These are phyloP conservation scores for Lepidotrigona ventralis DNA, from an alignment of 1,140 invertebrate genomes.

Conservation along the genomic window DNA sequence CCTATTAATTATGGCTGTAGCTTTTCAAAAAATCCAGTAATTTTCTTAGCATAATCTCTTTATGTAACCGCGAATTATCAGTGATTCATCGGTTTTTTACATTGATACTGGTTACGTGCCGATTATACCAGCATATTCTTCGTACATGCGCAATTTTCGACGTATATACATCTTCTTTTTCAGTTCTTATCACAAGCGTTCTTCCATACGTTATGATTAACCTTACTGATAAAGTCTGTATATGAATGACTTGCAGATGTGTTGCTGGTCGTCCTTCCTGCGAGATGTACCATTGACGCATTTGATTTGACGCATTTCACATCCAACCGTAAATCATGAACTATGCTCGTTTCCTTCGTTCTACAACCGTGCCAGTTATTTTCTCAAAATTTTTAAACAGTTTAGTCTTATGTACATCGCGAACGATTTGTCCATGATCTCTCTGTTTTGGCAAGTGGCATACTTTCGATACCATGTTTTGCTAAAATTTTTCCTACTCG, in stretches of 20 bases:
- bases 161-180: background rate
- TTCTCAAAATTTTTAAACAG: background rate
- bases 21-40: background rate
- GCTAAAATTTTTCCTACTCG: constrained; percentile 41
- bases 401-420: background rate
- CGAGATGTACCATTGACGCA: constrained; percentile 2
- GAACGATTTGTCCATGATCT: constrained; percentile 13
- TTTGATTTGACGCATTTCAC: background rate
- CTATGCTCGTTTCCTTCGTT: background rate
- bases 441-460: constrained; percentile 3
- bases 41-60: background rate
- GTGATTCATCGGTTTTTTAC: constrained; percentile 4
- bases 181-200: constrained; percentile 9
- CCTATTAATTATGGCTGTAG: background rate
- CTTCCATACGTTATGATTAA: constrained; percentile 4
- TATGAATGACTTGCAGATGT: constrained; percentile 22
- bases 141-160: background rate
- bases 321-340: background rate
- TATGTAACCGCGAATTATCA: constrained; percentile 1
- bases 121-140: background rate
- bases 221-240: constrained; percentile 25
- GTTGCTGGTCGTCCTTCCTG: constrained; percentile 6
- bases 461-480: constrained; percentile 31
- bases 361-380: background rate
- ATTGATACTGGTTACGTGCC: background rate